Base-by-base conservation (phyloP, 2,113 vertebrate species). In the Catharus fuscescens region DNA sequence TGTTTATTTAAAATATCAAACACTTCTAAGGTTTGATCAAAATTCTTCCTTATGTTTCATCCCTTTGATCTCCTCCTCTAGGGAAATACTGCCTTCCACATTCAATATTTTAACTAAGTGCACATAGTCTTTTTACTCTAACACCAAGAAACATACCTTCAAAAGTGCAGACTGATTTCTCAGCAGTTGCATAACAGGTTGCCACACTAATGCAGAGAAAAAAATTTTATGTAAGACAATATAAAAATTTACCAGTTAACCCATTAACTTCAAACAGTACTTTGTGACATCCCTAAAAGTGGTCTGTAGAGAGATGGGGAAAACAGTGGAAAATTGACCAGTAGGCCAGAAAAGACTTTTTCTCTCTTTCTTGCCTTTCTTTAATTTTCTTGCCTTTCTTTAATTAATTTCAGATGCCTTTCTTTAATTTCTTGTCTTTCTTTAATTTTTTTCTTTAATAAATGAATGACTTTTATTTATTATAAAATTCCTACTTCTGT, bases 1-100 rank as follows among this genome's bases (percentile, higher is more conserved):
- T 93, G 42, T 90, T 93, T 88, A 44, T 89, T 91, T 84, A 69
- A 88, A 85, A 80, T 86, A 85, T 72, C 66, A 92, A 89, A 66
- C 12, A 14, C 31, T 85, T 92, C 38, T 82, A 56, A 54, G 28
- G 23, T 87, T 84, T 79, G 53, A 86, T 94, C 57, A 86, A 74
- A 88, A 90, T 84, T 88, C 18, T 85, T 88, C 45, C 72, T 83
- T 78, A 38, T 8, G 50, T 83, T 83, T 54, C 54, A 64, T 48
- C 31, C 28, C 48, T 95, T 88, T 90, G 72, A 80, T 94, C 54
- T 90, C 28, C 20, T 62, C 44, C 85, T 69, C 32, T n/a, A 40
- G 56, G 71, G 81, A 94, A 88, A 62, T 44, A 26, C 42, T 48
- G 4, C 61, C 69, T 85, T 82, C 62, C 20, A 42, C 70, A 4